Evolutionary conservation across 2,113 vertebrate genomes (phyloP), one percentile per base, ranked within the genome.

Genomic region (Vulpes lagopus): DNA sequence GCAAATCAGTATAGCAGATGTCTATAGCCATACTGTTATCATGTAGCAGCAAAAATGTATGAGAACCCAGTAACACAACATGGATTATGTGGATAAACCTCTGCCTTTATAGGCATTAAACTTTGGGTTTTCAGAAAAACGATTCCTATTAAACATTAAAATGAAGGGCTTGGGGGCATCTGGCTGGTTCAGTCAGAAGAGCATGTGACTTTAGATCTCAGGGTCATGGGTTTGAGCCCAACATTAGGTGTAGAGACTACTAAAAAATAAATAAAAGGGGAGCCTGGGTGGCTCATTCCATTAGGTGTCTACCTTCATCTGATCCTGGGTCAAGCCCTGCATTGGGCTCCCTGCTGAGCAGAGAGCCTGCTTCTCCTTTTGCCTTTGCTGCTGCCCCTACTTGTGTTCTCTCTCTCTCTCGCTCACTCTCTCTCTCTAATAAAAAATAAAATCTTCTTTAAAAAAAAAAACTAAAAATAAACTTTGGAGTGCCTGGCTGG

Each of bases 51-150:
- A 55, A 74, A 57, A 78, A 88, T 20, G 1, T 62, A 17, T 49
- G 80, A 83, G 78, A 84, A 82, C 6, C 67, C 71, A 67, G 0
- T 12, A 93, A 38, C 55, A 92, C 67, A 82, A 16, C 25, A 51
- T 32, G 20, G 38, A 73, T 38, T 82, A 5, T 20, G 73, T 5
- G 11, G n/a, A 19, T 80, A 60, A 69, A 32, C 22, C 27, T 83
- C 59, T 74, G 55, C 38, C 89, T 97, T 55, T 79, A 62, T 19
- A 89, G 35, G 22, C 27, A 59, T 86, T 71, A 55, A 91, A 89
- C 67, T 88, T 51, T 0, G 1, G 8, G 35, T 62, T 96, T 97
- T 95, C 78, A 76, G 76, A 86, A 96, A 97, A 97, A 55, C 57
- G 35, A 22, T 73, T 65, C 22, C 38, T 25, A 25, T 80, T 91